Base-by-base conservation (phyloP, 2,797 vertebrate species). In the Microchirus variegatus region DNA sequence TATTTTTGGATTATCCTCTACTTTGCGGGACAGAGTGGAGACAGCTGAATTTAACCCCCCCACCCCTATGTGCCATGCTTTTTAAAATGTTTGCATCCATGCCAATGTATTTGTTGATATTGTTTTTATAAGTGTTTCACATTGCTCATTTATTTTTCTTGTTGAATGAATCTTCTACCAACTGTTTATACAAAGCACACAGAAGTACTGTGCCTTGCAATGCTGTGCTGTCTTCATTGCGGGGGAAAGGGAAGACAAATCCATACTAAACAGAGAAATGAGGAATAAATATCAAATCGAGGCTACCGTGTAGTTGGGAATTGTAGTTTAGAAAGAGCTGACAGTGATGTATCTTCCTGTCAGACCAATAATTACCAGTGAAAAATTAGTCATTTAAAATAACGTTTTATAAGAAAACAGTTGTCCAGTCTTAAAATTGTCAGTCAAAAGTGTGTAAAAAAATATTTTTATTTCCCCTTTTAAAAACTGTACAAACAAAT, bases 1-100 rank as follows among this genome's bases (percentile, higher is more conserved):
- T 7, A 47, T 55, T 53, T 59, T 31, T 5, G 8, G 14, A 13
- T 62, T 16, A 10, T 8, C 13, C 67, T 80, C 78, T 69, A 62
- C 81, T 79, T 84, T 88, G 81, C 83, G 77, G 88, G 89, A 77
- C 84, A 77, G 79, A 89, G 82, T 83, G 78, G 86, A 78, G 62
- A 16, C 53, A 69, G 40, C 36, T 9, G 37, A 62, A 63, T 8
- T 36, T 16, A 59, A 4, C 1, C 7, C 7, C 10, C 54, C 46
- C 7, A 1, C 8, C 10, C 52, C 46, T 3, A 15, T 36, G 41
- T 46, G 18, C 57, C n/a, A 0, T 47, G 37, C 22, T 59, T 35
- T 41, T 49, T 40, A 43, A 55, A 5, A 31, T 5, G 10, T 68
- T 19, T 63, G 50, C 59, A 63, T 63, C 36, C 44, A 9, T 45